A percentile compares a stretch with the other conserved stretches of the same genome.
phyloP scores from a whole-genome alignment of 2,888 invertebrate genomes.

The Andrena trimmerana region DNA sequence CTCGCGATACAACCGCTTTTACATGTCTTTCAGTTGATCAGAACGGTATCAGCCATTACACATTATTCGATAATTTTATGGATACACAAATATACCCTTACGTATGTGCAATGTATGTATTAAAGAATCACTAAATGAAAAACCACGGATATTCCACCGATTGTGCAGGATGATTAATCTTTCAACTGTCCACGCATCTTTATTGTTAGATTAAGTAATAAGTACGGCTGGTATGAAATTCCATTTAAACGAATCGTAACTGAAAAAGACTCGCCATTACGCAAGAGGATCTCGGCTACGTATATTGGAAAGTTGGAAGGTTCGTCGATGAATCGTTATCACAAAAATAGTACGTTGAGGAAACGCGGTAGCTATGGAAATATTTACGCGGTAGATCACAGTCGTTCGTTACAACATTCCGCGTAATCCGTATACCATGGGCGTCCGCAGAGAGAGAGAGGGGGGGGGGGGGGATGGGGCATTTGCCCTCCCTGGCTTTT shows the following conservation, averaged over 20 bases:
- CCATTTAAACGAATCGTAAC: neutral
- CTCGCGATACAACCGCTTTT: neutral
- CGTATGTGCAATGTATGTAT: no score
- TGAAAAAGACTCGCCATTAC: neutral
- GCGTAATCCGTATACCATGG: neutral
- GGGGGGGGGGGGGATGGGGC: no score
- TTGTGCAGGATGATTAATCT: neutral
- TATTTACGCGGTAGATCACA: conserved; percentile 48
- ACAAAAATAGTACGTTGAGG: conserved; percentile 51
- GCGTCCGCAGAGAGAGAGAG: no score
- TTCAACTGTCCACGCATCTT: neutral
- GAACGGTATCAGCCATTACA: conserved; percentile 11
- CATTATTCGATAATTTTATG: neutral
- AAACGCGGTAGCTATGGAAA: conserved; percentile 44
- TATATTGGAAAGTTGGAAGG: neutral
- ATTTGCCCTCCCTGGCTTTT: no score
- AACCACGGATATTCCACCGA: neutral
- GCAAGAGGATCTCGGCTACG: neutral
- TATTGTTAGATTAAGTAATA: neutral
- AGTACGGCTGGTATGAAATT: no score
- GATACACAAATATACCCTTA: no score
- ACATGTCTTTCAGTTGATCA: neutral
- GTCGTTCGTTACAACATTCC: conserved; percentile 7
- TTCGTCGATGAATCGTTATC: neutral
- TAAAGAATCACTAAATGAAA: neutral